Evolutionary conservation across 1,140 invertebrate genomes (phyloP).

Genomic region (Theocolax elegans): DNA sequence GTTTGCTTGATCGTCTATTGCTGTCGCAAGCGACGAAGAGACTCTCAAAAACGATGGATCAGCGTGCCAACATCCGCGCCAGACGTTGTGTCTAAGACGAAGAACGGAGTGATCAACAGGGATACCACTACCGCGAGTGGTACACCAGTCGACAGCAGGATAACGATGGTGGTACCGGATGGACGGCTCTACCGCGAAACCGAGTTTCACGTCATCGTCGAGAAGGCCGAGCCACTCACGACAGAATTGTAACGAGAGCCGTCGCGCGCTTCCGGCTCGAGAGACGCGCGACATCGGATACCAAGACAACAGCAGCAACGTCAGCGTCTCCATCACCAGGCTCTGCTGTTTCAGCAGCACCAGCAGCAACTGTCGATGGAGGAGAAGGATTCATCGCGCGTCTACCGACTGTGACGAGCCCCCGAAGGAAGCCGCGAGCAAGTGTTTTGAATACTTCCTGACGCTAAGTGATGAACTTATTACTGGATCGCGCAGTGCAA

Average conservation of each 20-base stretch:
- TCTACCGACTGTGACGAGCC: conserved; percentile 36
- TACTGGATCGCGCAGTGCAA: too few species aligned
- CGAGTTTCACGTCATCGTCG: conserved; percentile 85
- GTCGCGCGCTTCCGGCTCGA: conserved; percentile 26
- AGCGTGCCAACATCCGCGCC: conserved; percentile 65
- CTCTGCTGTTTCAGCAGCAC: background rate
- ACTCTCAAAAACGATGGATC: conserved; percentile 60
- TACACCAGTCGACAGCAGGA: conserved; percentile 61
- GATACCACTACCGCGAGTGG: conserved; percentile 42
- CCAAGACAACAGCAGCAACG: background rate
- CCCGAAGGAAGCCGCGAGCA: conserved; percentile 1
- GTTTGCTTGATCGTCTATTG: conserved; percentile 54
- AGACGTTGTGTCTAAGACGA: conserved; percentile 54
- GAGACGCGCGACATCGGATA: conserved; percentile 19
- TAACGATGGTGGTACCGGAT: conserved; percentile 80
- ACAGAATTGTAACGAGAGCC: conserved; percentile 75
- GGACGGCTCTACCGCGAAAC: conserved; percentile 84
- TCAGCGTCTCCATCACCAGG: background rate
- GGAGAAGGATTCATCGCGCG: conserved; percentile 2
- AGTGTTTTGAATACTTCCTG: background rate
- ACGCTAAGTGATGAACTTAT: too few species aligned
- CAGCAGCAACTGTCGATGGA: conserved; percentile 16
- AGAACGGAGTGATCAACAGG: conserved; percentile 59
- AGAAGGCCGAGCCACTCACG: conserved; percentile 81
- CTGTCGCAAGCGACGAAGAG: conserved; percentile 50